Evolutionary conservation across 1,140 invertebrate species (phyloP).

Genomic region (Zaprionus africanus): DNA sequence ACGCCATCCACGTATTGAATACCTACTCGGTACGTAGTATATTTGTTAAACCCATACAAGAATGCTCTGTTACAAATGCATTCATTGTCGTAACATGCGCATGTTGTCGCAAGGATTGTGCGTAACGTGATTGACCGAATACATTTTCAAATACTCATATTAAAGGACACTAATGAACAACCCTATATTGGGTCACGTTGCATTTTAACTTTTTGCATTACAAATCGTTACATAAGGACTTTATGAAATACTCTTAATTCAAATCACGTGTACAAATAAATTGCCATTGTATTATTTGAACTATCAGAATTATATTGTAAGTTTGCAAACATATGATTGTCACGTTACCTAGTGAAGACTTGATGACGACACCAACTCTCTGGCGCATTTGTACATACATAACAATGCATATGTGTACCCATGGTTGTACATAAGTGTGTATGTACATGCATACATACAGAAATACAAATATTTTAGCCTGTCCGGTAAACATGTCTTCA

Average conservation of each 20-base stretch:
- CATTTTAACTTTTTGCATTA: slow-evolving; percentile 9
- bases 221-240: not conserved
- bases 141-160: not conserved
- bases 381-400: slow-evolving; percentile 4
- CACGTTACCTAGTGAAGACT: slow-evolving; percentile 5
- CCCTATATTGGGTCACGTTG: slow-evolving; percentile 22
- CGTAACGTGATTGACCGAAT: slow-evolving; percentile 32
- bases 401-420: not conserved
- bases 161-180: slow-evolving; percentile 11
- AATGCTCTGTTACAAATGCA: not conserved
- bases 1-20: not conserved
- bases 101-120: slow-evolving; percentile 50
- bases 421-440: not conserved
- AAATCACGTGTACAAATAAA: not conserved
- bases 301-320: too few species aligned
- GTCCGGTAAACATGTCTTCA: slow-evolving; percentile 21
- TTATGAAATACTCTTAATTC: not conserved
- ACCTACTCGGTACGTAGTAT: not conserved
- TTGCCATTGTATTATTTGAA: too few species aligned
- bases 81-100: slow-evolving; percentile 58
- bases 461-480: not conserved
- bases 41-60: not conserved
- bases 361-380: slow-evolving; percentile 14
- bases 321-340: not conserved
- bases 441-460: slow-evolving; percentile 3